Percentiles rank a stretch among this genome's conserved stretches.
These are phyloP conservation scores for Drosophila ananassae DNA, from an alignment of 1,140 invertebrate species.

Conservation along the genomic window DNA sequence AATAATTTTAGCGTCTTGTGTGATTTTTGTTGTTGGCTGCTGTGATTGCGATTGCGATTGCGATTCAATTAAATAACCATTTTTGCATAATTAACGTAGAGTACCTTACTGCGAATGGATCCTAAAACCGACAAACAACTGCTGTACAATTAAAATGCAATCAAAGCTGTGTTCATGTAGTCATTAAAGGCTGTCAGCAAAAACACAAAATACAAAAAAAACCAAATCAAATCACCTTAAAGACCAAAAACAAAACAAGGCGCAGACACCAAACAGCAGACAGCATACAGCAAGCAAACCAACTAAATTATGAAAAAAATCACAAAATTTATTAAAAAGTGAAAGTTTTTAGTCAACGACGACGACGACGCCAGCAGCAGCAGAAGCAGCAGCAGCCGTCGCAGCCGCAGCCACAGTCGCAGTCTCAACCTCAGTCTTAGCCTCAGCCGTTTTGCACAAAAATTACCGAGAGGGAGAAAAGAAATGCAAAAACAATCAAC, in stretches of 20 bases:
- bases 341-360: slow-evolving; percentile 67
- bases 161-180: slow-evolving; percentile 63
- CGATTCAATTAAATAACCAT: slow-evolving; percentile 43
- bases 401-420: neutral
- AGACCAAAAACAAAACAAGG: slow-evolving; percentile 38
- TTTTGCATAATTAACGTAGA: slow-evolving; percentile 46
- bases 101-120: slow-evolving; percentile 20
- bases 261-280: neutral
- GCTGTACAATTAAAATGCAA: slow-evolving; percentile 66
- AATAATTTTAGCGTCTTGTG: slow-evolving; percentile 23
- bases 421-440: slow-evolving; percentile 14
- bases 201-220: slow-evolving; percentile 32
- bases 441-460: slow-evolving; percentile 66
- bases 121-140: slow-evolving; percentile 41
- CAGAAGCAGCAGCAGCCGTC: neutral
- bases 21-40: slow-evolving; percentile 26
- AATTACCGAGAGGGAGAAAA: slow-evolving; percentile 65
- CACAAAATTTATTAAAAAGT: slow-evolving; percentile 76
- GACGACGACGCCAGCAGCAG: slow-evolving; percentile 22
- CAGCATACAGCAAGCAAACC: slow-evolving; percentile 3
- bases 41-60: neutral
- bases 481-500: slow-evolving; percentile 74
- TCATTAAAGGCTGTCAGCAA: slow-evolving; percentile 56
- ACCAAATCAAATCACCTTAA: neutral
- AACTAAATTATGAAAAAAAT: slow-evolving; percentile 77